These are phyloP conservation scores for Austrofundulus limnaeus DNA, from an alignment of 2,113 vertebrate genomes.

Conservation along the genomic window DNA sequence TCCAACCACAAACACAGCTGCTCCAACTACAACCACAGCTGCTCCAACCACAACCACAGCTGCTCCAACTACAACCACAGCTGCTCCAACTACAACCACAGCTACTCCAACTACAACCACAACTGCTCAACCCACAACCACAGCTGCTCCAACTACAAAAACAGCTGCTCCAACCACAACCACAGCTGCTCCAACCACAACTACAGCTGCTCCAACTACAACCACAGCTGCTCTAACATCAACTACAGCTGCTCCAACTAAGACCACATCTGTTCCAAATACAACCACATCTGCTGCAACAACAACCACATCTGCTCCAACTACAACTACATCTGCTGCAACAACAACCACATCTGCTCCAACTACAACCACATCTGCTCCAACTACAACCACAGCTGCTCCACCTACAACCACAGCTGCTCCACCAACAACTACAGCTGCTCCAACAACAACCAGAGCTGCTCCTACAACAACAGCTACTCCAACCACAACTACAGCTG, in stretches of 20 bases:
- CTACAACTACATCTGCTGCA: background rate
- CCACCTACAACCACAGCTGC: background rate
- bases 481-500: background rate
- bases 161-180: background rate
- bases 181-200: background rate
- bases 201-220: background rate
- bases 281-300: background rate
- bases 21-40: background rate
- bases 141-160: background rate
- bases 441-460: background rate
- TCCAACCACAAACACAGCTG: background rate
- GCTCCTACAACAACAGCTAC: background rate
- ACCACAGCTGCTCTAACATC: background rate
- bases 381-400: background rate
- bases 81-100: background rate
- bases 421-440: background rate
- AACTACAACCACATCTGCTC: background rate
- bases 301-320: background rate
- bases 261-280: too few relatives aligned
- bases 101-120: background rate
- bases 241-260: background rate
- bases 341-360: background rate
- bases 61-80: background rate
- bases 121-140: background rate
- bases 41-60: too few relatives aligned